Base-by-base conservation (phyloP, 2,888 invertebrate species). In the Cryptocheilus praepositus region DNA sequence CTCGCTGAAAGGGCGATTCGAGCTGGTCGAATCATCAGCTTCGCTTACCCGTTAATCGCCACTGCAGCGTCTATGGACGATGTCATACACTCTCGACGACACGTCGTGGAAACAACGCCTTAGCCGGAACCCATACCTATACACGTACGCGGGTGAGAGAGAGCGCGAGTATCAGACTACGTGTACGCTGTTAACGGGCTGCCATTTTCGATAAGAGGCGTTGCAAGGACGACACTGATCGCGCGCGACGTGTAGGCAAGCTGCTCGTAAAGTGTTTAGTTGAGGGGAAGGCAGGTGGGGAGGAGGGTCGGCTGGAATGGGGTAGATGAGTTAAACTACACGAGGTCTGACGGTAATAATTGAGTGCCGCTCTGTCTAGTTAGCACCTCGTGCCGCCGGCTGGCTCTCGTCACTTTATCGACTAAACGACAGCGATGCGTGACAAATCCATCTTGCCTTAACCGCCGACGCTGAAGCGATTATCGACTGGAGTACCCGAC, bases 221-320 rank as follows among this genome's bases (percentile, higher is more conserved):
- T 80, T 81, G 82, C 84, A 78, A 80, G 81, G 83, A 81, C 83
- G 88, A 87, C 86, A 84, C 85, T 88, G 86, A 88, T 87, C 86
- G 83, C 75, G 72, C 77, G 77, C 84, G 88, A 88, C 88, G 86
- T 84, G 80, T 83, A 86, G 85, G 85, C 86, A 86, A 86, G 85
- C 87, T 85, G 86, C 87, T 86, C 87, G 85, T 87, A 88, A 88
- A 88, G 87, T 86, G 88, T 88, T 88, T 88, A 88, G 88, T 82
- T 80, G 85, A 84, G 85, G 85, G 87, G 85, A 83, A 83, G 84
- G 83, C 81, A 81, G 84, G 84, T 80, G 81, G 71, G 65, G 81
- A n/a, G 15, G 16, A 55, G 49, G 59, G 44, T 45, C 22, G 45
- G 71, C 59, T 70, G 71, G 69, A 77, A 76, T 67, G 74, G 79